A percentile compares a stretch with the other conserved stretches of the same genome.
phyloP scores from a whole-genome alignment of 2,797 vertebrate genomes.

The Acrocephalus scirpaceus region DNA sequence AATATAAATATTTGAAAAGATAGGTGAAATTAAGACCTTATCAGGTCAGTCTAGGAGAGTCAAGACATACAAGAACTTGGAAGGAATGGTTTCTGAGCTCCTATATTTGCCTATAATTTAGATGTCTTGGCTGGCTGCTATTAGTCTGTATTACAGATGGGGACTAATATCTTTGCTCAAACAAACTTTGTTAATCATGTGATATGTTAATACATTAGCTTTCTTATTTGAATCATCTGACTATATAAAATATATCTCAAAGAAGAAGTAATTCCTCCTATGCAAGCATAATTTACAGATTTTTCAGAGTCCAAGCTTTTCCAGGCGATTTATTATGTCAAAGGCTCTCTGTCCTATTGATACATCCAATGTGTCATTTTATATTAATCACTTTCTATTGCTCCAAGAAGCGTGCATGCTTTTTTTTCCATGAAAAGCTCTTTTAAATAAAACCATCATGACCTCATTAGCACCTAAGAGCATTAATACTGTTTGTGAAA shows the following conservation, averaged over 20 bases:
- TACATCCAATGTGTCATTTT: background rate
- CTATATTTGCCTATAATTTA: background rate
- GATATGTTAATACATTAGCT: background rate
- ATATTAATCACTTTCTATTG: background rate
- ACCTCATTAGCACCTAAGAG: background rate
- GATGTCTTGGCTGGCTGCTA: background rate
- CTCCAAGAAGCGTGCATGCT: background rate
- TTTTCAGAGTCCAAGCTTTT: constrained; percentile 11
- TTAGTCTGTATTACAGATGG: background rate
- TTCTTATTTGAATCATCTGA: background rate
- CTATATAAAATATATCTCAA: background rate
- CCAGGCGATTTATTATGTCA: background rate
- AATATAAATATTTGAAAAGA: background rate
- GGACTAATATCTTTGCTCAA: background rate
- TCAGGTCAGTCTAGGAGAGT: background rate
- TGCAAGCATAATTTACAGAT: background rate
- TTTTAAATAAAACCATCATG: background rate
- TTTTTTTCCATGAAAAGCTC: background rate
- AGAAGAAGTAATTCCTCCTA: constrained; percentile 21
- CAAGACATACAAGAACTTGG: background rate
- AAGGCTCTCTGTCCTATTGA: background rate
- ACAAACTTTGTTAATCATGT: background rate
- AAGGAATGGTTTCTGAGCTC: background rate
- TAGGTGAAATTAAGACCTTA: background rate
- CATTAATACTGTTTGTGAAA: background rate